These are phyloP conservation scores for Drosophila eugracilis DNA, from an alignment of 1,140 invertebrate species.

Conservation along the genomic window DNA sequence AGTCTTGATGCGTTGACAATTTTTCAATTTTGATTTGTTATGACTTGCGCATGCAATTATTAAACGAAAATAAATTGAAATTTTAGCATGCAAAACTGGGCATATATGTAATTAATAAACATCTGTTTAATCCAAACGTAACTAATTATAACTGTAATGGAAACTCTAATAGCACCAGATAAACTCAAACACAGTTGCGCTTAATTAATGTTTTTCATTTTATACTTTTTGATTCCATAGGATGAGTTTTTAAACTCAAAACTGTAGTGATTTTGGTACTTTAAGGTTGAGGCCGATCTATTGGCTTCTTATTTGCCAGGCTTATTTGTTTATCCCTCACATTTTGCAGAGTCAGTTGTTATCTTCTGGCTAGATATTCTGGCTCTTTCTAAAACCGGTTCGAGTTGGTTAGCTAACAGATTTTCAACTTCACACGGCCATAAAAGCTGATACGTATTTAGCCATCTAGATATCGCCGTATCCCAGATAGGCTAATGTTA, in stretches of 20 bases:
- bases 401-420: constrained; percentile 38
- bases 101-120: not conserved
- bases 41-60: constrained; percentile 19
- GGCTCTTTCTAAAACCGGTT: constrained; percentile 39
- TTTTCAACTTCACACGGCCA: constrained; percentile 62
- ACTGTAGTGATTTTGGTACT: not conserved
- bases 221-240: not conserved
- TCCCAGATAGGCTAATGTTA: constrained; percentile 24
- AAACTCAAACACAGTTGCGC: not conserved
- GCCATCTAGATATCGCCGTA: not conserved
- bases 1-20: constrained; percentile 1
- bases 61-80: constrained; percentile 12
- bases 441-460: constrained; percentile 46
- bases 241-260: not conserved
- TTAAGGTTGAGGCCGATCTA: not conserved
- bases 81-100: not conserved
- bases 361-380: constrained; percentile 13
- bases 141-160: not conserved
- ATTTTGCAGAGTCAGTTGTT: constrained; percentile 3
- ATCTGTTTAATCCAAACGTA: not conserved
- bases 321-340: constrained; percentile 1
- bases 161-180: not conserved
- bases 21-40: constrained; percentile 18
- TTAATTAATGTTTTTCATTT: not conserved
- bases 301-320: not conserved